These are phyloP conservation scores for Aptenodytes patagonicus DNA, from an alignment of 2,113 vertebrate species.

Conservation along the genomic window DNA sequence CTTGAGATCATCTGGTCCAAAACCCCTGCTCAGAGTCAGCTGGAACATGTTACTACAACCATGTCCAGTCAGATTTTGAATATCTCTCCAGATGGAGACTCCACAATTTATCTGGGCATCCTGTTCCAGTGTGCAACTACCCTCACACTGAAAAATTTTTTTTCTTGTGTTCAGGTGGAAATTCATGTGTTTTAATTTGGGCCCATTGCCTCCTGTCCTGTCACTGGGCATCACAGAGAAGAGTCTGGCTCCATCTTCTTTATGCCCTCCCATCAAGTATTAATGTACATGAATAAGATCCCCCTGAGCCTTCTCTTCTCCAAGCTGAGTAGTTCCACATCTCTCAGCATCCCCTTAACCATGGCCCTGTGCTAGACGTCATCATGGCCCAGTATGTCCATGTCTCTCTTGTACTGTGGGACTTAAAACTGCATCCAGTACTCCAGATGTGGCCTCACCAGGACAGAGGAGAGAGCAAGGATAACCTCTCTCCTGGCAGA, in stretches of 20 bases:
- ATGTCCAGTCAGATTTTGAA: background rate
- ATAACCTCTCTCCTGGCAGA: rapidly evolving
- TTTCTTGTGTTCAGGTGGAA: background rate
- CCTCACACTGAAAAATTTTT: background rate
- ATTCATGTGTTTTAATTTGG: background rate
- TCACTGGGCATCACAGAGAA: background rate
- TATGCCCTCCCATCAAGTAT: background rate
- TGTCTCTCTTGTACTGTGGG: background rate
- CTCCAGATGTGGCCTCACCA: background rate
- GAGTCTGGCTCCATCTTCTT: background rate
- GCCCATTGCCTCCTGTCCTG: background rate
- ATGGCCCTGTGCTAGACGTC: background rate
- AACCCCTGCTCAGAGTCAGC: background rate
- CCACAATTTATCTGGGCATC: background rate
- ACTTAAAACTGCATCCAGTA: background rate
- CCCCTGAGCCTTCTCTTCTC: background rate
- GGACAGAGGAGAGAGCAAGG: background rate
- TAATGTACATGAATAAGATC: background rate
- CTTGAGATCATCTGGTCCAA: background rate
- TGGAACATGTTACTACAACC: background rate
- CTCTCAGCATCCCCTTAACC: background rate
- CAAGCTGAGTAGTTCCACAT: background rate
- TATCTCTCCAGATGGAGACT: background rate
- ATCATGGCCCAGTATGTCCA: background rate
- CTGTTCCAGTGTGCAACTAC: background rate